A percentile compares a stretch with the other conserved stretches of the same genome.
phyloP scores from a whole-genome alignment of 2,797 vertebrate genomes.

The Lutjanus campechanus region DNA sequence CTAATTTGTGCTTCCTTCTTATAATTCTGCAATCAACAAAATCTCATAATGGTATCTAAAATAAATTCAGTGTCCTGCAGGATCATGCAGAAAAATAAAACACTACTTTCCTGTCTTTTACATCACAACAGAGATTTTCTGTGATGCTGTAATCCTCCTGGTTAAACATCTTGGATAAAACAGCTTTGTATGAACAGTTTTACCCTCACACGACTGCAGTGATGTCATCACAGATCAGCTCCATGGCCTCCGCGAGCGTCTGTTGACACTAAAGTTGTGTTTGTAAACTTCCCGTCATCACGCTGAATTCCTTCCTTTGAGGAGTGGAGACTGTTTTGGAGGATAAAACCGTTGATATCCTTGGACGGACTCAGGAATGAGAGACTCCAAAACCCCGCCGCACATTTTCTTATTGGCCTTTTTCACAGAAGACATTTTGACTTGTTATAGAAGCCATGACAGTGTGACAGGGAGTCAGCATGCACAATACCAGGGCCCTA shows the following conservation, averaged over 20 bases:
- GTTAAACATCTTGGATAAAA: background rate
- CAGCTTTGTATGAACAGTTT: background rate
- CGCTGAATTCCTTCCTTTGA: background rate
- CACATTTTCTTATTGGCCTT: too few species aligned
- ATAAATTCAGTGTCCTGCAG: too few species aligned
- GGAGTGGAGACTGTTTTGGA: background rate
- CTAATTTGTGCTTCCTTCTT: background rate
- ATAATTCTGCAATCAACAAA: background rate
- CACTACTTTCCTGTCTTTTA: background rate
- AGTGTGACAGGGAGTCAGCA: too few species aligned
- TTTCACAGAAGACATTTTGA: too few species aligned
- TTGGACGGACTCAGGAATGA: background rate
- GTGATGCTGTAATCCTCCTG: background rate
- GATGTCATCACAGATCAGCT: background rate
- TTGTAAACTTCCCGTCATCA: background rate
- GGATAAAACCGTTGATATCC: constrained; percentile 19
- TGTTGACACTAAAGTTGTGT: background rate
- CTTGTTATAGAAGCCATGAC: too few species aligned
- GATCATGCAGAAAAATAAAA: too few species aligned
- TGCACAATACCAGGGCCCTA: too few species aligned
- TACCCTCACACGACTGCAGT: too few species aligned
- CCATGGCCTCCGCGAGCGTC: background rate
- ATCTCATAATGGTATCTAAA: background rate
- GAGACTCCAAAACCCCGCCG: background rate
- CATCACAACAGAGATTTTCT: background rate